phyloP scores from a whole-genome alignment of 2,888 invertebrate genomes.

The Liopterus haemorrhoidalis region DNA sequence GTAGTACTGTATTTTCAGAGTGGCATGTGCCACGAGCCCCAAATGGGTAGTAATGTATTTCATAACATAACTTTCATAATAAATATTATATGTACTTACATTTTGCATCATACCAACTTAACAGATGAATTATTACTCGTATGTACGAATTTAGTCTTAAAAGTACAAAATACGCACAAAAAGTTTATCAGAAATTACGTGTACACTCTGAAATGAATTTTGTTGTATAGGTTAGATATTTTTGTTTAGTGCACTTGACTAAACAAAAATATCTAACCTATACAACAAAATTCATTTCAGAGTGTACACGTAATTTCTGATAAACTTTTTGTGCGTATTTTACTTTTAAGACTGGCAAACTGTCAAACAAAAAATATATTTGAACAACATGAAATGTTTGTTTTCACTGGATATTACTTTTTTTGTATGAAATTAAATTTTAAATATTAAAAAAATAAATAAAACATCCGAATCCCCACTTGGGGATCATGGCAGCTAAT shows the following conservation, averaged over 20 bases:
- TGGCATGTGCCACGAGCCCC: constrained; percentile 7
- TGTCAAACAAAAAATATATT: too few species aligned
- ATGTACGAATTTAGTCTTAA: constrained; percentile 2
- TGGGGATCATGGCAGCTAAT: constrained; percentile 7
- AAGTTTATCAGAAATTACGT: too few species aligned
- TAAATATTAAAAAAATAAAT: constrained; percentile 1
- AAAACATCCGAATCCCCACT: background rate
- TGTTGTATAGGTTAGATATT: too few species aligned
- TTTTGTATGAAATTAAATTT: background rate
- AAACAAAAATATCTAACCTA: too few species aligned
- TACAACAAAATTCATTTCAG: too few species aligned
- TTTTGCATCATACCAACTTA: constrained; percentile 1
- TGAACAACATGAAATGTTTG: too few species aligned
- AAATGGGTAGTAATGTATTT: constrained; percentile 8
- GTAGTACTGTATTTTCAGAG: constrained; percentile 8
- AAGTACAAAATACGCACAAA: too few species aligned
- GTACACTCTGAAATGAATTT: too few species aligned
- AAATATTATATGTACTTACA: constrained; percentile 6
- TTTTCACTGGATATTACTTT: constrained; percentile 1
- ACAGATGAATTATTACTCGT: constrained; percentile 4
- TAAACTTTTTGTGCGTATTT: too few species aligned
- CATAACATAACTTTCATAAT: background rate
- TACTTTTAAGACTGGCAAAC: too few species aligned
- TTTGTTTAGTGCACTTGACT: too few species aligned
- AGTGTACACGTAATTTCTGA: too few species aligned